Base-by-base conservation (phyloP, 1,140 invertebrate species). In the Amyelois transitella region DNA sequence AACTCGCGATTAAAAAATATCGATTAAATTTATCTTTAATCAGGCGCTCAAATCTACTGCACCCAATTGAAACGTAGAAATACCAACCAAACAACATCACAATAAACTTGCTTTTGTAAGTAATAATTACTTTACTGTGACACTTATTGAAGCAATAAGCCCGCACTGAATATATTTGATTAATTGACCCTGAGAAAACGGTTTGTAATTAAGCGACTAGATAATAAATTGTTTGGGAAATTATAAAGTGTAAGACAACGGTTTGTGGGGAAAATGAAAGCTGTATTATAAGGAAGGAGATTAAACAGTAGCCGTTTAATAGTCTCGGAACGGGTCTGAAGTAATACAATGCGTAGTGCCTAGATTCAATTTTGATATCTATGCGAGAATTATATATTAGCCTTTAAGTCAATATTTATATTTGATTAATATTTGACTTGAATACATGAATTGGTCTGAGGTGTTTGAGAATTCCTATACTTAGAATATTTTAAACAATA, bases 271-370 rank as follows among this genome's bases (percentile, higher is more conserved):
- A 76, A 72, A 76, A 62, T 21, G 71, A 76, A 72, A 76, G 71
- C 68, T 58, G 58, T 48, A 52, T 71, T 69, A 77, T 74, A 74
- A 77, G 71, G 74, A 77, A 77, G 71, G 55, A 10, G 54, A 67
- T 66, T 61, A 65, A 68, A 74, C 62, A 58, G 68, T 69, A 71
- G 69, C 64, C 48, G 43, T 58, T 65, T 69, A 67, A 66, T 66
- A 55, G 32, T 47, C 43, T 25, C 28, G 32, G 58, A 60, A 60
- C 32, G 61, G 49, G 43, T 24, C 43, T 64, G 57, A 63, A 60
- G 56, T 59, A 25, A 49, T 21, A 47, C 53, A 59, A 43, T 60
- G 48, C 53, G 8, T 19, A 19, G 43, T 18, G n/a, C 21, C 17
- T 38, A 38, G 6, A 38, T 14, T 38, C 1, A 28, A 38, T 38